Conservation (phyloP, 2,113 vertebrate genomes). For the Triplophysa rosa region DNA sequence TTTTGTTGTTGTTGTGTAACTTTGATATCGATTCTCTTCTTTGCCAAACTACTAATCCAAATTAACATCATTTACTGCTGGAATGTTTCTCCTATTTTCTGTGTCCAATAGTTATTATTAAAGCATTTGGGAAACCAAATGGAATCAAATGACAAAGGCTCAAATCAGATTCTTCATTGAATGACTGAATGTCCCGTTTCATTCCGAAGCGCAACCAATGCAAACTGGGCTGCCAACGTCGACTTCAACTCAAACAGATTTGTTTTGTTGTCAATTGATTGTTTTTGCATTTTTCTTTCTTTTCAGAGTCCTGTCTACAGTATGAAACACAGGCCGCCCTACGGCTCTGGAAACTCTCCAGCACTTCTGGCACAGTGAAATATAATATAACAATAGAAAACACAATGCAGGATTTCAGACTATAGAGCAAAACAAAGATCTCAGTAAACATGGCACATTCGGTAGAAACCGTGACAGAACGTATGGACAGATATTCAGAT, state of each 20-base stretch:
- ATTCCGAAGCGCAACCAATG: no score
- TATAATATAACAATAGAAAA: slow-evolving; percentile 50
- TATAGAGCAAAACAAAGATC: slow-evolving; percentile 25
- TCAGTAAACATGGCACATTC: not conserved
- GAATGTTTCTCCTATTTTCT: no score
- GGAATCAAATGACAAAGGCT: no score
- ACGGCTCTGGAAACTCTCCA: slow-evolving; percentile 55
- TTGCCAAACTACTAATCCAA: no score
- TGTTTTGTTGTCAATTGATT: not conserved
- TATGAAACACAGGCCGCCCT: slow-evolving; percentile 34
- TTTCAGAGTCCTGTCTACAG: not conserved
- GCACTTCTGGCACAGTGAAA: slow-evolving; percentile 53
- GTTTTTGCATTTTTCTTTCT: not conserved
- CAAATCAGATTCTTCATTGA: no score
- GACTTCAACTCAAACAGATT: not conserved
- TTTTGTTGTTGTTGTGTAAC: no score
- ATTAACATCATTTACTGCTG: no score
- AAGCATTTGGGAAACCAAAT: no score
- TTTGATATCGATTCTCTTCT: no score
- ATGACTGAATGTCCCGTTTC: no score
- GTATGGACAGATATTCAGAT: not conserved
- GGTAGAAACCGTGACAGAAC: slow-evolving; percentile 3
- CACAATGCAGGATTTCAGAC: slow-evolving; percentile 10
- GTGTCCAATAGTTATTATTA: no score
- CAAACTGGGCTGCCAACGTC: no score